phyloP scores from a whole-genome alignment of 2,113 vertebrate genomes.

The Prunella himalayana region DNA sequence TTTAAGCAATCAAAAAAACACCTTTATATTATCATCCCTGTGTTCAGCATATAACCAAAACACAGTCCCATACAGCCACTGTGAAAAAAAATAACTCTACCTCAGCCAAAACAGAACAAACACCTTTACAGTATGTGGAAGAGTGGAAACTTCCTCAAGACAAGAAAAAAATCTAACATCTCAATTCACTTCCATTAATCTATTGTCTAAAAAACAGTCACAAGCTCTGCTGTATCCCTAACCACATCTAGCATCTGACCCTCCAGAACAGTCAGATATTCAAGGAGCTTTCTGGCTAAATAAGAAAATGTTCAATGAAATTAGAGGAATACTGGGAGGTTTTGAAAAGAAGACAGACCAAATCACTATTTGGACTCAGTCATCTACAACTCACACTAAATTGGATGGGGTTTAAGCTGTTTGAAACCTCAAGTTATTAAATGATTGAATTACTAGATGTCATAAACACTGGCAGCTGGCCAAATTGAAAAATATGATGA shows the following conservation, averaged over 20 bases:
- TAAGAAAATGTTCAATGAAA: neutral
- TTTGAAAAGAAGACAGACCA: neutral
- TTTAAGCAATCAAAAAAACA: neutral
- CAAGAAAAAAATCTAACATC: neutral
- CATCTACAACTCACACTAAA: neutral
- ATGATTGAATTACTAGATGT: constrained; percentile 12
- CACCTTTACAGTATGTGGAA: neutral
- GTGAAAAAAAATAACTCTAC: neutral
- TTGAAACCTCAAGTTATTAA: neutral
- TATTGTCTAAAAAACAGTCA: neutral
- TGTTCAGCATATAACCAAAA: neutral
- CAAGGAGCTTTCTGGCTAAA: neutral
- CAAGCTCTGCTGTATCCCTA: neutral
- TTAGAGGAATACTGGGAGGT: neutral
- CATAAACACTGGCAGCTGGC: constrained; percentile 20
- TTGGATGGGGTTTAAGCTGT: neutral
- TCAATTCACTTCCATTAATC: neutral
- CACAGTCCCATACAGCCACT: neutral
- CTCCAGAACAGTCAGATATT: neutral
- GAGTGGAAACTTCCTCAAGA: neutral
- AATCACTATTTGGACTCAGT: neutral
- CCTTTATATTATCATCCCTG: neutral
- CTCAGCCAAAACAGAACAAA: neutral
- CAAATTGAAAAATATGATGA: constrained; percentile 28
- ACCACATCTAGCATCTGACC: neutral